Conservation (phyloP, 2,113 vertebrate species). For the Misgurnus mizolepis region DNA sequence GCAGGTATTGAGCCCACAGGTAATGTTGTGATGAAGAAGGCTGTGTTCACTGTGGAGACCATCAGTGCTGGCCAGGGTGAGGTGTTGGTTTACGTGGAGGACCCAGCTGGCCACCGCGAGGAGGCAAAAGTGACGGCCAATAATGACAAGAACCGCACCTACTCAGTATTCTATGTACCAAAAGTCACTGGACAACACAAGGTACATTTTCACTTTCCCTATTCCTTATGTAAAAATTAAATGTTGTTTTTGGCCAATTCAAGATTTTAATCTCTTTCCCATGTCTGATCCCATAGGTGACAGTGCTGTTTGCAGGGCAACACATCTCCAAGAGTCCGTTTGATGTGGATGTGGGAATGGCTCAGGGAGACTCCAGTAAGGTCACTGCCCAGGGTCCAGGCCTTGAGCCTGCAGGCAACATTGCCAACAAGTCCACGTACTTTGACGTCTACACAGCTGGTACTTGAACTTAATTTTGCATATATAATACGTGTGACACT, state of each 20-base stretch:
- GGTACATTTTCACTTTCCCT: conserved; percentile 62
- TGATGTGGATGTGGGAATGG: conserved; percentile 88
- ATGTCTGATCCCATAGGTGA: conserved; percentile 74
- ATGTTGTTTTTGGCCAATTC: not conserved
- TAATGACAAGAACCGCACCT: conserved; percentile 92
- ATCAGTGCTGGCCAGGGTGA: conserved; percentile 90
- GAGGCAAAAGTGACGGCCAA: conserved; percentile 90
- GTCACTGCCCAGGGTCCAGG: conserved; percentile 90
- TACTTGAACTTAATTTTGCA: conserved; percentile 51
- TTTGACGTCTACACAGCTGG: conserved; percentile 93
- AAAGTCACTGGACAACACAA: conserved; percentile 90
- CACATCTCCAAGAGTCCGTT: conserved; percentile 94
- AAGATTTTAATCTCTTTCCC: not conserved
- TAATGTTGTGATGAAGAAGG: conserved; percentile 90
- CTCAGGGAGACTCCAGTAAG: conserved; percentile 89
- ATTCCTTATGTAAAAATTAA: too few relatives aligned
- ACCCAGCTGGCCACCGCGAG: conserved; percentile 89
- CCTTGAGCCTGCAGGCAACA: conserved; percentile 84
- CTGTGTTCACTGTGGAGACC: conserved; percentile 89
- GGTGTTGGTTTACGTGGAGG: conserved; percentile 90
- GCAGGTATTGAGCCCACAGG: conserved; percentile 87
- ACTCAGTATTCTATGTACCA: conserved; percentile 85
- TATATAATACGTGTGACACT: not conserved
- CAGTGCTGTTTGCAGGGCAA: conserved; percentile 88
- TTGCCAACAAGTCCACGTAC: conserved; percentile 88